Evolutionary conservation across 2,888 invertebrate genomes (phyloP).

Genomic region (Leptothorax acervorum): DNA sequence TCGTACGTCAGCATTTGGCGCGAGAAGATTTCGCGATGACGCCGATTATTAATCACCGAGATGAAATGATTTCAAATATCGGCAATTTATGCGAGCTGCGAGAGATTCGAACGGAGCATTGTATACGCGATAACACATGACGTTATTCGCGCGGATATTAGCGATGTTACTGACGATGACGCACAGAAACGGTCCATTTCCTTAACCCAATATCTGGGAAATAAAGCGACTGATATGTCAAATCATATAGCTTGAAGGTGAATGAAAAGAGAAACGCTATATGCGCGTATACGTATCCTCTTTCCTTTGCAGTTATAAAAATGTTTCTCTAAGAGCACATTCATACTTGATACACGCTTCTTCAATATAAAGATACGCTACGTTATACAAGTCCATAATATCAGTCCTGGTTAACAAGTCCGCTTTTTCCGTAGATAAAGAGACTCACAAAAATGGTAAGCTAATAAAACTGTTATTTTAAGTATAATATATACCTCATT

Average conservation of each 20-base stretch:
- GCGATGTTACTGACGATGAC: not conserved
- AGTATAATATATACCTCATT: not conserved
- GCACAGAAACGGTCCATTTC: constrained; percentile 28
- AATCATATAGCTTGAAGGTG: not conserved
- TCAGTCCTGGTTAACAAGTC: not conserved
- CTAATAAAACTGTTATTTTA: not conserved
- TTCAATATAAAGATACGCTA: not conserved
- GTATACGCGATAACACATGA: not conserved
- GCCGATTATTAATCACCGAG: constrained; percentile 15
- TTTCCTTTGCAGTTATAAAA: constrained; percentile 15
- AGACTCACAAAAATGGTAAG: not conserved
- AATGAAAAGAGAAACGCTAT: constrained; percentile 12
- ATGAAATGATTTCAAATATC: constrained; percentile 22
- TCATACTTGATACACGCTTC: not conserved
- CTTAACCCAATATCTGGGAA: constrained; percentile 12
- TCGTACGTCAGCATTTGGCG: constrained; percentile 21
- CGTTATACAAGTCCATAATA: not conserved
- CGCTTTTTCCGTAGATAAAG: not conserved
- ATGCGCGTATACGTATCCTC: not conserved
- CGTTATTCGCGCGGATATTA: constrained; percentile 24
- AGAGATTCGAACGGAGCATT: not conserved
- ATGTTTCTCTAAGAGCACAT: constrained; percentile 4
- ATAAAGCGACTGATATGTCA: constrained; percentile 7
- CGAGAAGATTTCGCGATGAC: constrained; percentile 23
- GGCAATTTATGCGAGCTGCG: constrained; percentile 12